Evolutionary conservation across 2,888 invertebrate species (phyloP), one percentile per base, ranked within the genome.

Genomic region (Oligia fasciuncula): DNA sequence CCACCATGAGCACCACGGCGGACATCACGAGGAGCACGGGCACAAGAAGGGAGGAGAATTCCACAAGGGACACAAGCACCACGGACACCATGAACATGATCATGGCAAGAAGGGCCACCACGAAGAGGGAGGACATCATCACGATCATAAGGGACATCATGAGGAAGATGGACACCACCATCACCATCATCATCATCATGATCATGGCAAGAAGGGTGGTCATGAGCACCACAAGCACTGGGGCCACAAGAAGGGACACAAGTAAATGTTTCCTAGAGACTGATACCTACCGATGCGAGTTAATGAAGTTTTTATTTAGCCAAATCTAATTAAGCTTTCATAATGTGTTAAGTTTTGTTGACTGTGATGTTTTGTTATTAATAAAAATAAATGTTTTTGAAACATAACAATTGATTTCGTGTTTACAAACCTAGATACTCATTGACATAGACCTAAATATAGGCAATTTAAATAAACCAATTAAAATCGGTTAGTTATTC

Each of bases 21-120:
- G 97, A 63, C 98, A 98, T 92, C 98, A 98, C 91, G 98, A 98
- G 91, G 98, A 98, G 91, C 98, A 98, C 90, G 98, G 98, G 73
- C 98, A 98, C 95, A 98, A 98, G 95, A 98, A 98, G 95, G 98
- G 98, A 81, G 98, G 98, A 46, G 97, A 97, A 90, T 97, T 98
- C 96, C 98, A 98, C 95, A 98, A 98, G 90, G 98, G 98, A 57
- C 98, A 98, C 94, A 97, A 98, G 91, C 98, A 98, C 92, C 97
- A 98, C 77, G 98, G 98, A 2, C 98, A 98, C 90, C 98, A 98
- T 91, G 97, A 98, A 89, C 98, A 98, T 90, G 97, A 98, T 89
- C 98, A 98, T 90, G 98, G 98, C 85, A 98, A 98, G 96, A 98
- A 98, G 94, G 98, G 98, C 3, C 98, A 98, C 90, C 97, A 98